Conservation (phyloP, 1,140 invertebrate species). For the Goniozus legneri region DNA sequence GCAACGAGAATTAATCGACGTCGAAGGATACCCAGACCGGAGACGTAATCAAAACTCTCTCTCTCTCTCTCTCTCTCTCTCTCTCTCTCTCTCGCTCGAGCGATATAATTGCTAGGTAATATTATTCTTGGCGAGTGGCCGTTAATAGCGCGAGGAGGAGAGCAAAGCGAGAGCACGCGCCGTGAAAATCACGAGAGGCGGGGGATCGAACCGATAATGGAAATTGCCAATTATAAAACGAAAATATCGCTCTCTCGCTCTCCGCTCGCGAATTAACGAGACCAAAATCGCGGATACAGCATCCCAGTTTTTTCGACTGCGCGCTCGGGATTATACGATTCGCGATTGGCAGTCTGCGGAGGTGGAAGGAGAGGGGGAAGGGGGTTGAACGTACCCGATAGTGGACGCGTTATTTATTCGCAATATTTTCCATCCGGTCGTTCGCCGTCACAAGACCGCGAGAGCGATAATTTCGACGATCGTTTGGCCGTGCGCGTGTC, state of each 20-base stretch:
- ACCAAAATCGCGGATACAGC: neutral
- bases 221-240: constrained; percentile 7
- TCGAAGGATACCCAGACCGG: no score
- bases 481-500: constrained; percentile 14
- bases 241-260: neutral
- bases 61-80: neutral
- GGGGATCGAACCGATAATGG: constrained; percentile 7
- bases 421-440: no score
- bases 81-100: neutral
- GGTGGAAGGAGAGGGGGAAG: no score
- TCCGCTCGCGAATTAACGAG: neutral
- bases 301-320: neutral
- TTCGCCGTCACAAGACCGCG: no score
- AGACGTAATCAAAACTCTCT: constrained; percentile 9
- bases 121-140: constrained; percentile 24
- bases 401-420: no score
- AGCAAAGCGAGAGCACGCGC: neutral
- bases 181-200: constrained; percentile 1
- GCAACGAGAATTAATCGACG: no score
- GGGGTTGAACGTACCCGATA: no score
- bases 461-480: constrained; percentile 21
- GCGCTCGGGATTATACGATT: no score
- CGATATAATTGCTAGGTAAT: constrained; percentile 19
- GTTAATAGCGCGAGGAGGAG: constrained; percentile 12
- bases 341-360: no score